Evolutionary conservation across 2,797 vertebrate species (phyloP).

Genomic region (Pangasius krempfi): DNA sequence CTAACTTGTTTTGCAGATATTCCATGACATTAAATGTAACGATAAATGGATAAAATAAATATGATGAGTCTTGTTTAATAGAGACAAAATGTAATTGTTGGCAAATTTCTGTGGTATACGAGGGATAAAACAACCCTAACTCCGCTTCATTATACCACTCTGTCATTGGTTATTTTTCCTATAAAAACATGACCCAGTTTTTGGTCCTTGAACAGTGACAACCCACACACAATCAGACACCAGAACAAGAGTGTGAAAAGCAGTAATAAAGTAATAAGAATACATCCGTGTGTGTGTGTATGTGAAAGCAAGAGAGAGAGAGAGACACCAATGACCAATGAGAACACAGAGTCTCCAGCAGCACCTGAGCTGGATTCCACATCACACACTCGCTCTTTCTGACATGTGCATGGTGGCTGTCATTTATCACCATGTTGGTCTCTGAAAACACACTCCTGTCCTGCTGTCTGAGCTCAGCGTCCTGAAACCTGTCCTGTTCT

Average conservation of each 20-base stretch:
- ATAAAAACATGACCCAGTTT: background rate
- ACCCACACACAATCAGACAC: background rate
- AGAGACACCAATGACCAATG: background rate
- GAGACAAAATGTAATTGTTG: background rate
- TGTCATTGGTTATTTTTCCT: background rate
- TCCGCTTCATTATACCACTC: background rate
- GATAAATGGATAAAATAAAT: too few relatives aligned
- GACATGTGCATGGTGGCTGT: conserved; percentile 32
- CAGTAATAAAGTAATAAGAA: background rate
- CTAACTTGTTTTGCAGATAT: background rate
- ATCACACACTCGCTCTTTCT: conserved; percentile 36
- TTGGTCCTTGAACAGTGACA: background rate
- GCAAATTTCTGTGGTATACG: background rate
- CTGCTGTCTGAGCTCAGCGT: background rate
- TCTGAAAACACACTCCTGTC: conserved; percentile 35
- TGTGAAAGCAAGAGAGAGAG: background rate
- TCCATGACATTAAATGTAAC: too few relatives aligned
- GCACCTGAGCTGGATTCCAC: conserved; percentile 35
- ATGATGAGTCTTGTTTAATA: background rate
- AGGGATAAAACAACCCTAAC: background rate
- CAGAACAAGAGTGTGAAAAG: background rate
- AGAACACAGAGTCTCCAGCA: background rate
- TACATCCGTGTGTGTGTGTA: background rate
- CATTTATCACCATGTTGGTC: conserved; percentile 48
- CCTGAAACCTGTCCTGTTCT: conserved; percentile 32